A percentile compares a stretch with the other conserved stretches of the same genome.
Conservation (phyloP, 2,888 invertebrate genomes). For the Odontocerum albicorne region DNA sequence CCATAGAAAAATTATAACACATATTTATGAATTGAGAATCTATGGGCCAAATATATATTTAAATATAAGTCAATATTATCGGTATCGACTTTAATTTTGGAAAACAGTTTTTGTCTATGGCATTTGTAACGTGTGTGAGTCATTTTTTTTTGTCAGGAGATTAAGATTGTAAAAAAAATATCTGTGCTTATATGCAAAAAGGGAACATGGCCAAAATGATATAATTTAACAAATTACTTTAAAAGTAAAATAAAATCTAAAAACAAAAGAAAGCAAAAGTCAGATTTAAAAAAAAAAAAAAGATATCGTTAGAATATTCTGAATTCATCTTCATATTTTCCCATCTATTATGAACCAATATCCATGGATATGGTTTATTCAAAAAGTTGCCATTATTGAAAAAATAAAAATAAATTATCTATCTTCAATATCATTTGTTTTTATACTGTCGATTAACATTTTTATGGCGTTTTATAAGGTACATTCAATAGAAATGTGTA, state of each 20-base stretch:
- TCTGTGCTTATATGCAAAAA: slow-evolving; percentile 8
- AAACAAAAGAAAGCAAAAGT: neutral
- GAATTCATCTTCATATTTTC: neutral
- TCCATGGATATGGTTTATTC: no score
- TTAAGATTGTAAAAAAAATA: neutral
- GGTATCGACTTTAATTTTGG: no score
- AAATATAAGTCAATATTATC: no score
- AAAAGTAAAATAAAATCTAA: no score
- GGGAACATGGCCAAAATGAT: slow-evolving; percentile 2
- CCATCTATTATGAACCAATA: no score
- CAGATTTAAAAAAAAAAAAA: neutral
- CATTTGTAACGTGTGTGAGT: neutral
- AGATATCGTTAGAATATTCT: neutral
- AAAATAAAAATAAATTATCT: no score
- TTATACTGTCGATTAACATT: no score
- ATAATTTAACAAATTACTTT: no score
- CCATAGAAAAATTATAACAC: neutral
- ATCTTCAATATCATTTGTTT: no score
- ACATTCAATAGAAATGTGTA: neutral
- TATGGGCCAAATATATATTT: no score
- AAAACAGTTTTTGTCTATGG: neutral
- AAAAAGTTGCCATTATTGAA: no score
- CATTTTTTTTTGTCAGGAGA: neutral
- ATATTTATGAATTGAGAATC: neutral
- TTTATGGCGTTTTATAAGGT: neutral